Base-by-base conservation (phyloP, 2,888 invertebrate genomes). In the Abrostola tripartita region DNA sequence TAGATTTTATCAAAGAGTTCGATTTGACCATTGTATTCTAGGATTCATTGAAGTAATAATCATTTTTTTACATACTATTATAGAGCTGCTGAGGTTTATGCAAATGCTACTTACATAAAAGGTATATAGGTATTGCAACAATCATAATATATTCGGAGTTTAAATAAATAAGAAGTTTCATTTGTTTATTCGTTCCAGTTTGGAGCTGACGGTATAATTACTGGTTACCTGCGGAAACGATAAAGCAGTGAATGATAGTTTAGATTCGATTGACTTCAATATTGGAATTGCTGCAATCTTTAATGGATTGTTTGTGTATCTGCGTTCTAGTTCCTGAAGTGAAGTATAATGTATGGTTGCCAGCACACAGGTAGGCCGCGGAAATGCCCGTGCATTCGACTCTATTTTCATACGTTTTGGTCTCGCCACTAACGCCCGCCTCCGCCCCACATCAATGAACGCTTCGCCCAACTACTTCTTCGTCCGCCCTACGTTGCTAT, bases 361-460 rank as follows among this genome's bases (percentile, higher is more conserved):
- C 37, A 52, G 56, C 62, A 52, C 61, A 44, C 86, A 86, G 83
- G 85, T 85, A 81, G 81, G 81, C 78, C 72, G 82, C 82, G 83
- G 83, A 86, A 83, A 84, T 81, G 74, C 79, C 82, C 64, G 72
- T 79, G 81, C 83, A 76, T 79, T 76, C 71, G 78, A 47, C 78
- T 84, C 89, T 92, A 92, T 92, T 92, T 92, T 78, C 81, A 89
- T 85, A 79, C 88, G 79, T 81, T 86, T 86, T 84, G 81, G 85
- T 86, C 86, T 82, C 85, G 82, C 85, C 80, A 83, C 85, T 81
- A 81, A 72, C 88, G 88, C 87, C 85, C 85, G 87, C 81, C 86
- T 84, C 82, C 89, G 90, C 89, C 88, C 87, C 88, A 90, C 91
- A 90, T 92, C 90, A 92, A 92, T 92, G 91, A 87, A 83, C 83